These are phyloP conservation scores for Oreamnos americanus DNA, from an alignment of 2,113 vertebrate species.

Conservation along the genomic window DNA sequence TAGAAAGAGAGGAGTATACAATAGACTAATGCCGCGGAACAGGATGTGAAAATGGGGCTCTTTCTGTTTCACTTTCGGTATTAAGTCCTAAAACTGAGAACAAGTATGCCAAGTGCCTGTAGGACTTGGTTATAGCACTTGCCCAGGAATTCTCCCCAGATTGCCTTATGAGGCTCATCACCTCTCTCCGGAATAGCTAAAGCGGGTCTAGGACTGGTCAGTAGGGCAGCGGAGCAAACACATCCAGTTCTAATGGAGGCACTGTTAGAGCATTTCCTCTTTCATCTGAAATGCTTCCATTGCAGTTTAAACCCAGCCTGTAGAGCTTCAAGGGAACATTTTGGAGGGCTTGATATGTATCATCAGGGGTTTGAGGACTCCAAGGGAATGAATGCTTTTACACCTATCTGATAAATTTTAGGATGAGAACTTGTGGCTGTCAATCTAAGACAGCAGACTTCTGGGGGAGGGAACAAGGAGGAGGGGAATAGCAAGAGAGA, in stretches of 20 bases:
- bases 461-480: background rate
- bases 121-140: background rate
- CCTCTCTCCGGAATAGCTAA: background rate
- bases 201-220: background rate
- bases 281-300: background rate
- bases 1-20: background rate
- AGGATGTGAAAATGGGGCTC: background rate
- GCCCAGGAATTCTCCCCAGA: background rate
- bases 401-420: background rate
- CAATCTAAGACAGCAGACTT: background rate
- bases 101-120: background rate
- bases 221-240: accelerated
- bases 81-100: background rate
- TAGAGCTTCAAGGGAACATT: background rate
- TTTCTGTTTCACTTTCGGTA: background rate
- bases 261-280: background rate
- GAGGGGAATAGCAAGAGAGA: accelerated
- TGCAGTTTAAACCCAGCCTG: background rate
- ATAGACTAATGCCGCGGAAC: background rate
- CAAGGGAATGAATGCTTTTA: background rate
- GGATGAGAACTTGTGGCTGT: background rate
- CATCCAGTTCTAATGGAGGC: accelerated
- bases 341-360: background rate
- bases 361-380: background rate
- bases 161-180: background rate